These are phyloP conservation scores for Menidia menidia DNA, from an alignment of 2,797 vertebrate genomes.

Conservation along the genomic window DNA sequence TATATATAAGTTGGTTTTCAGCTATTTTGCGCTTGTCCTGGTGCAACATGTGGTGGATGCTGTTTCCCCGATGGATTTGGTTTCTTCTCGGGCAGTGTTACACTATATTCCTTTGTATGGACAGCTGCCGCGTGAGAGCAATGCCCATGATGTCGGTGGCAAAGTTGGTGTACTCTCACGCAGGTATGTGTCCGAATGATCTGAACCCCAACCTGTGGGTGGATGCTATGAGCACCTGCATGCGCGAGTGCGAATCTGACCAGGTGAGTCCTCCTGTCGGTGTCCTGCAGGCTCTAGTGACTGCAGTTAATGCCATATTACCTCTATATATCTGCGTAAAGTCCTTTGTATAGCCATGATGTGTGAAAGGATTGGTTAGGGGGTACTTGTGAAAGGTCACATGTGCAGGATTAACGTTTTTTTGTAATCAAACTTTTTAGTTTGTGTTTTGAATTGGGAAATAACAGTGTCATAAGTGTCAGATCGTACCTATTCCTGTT, in stretches of 20 bases:
- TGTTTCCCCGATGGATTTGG: conserved; percentile 89
- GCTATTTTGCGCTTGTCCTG: conserved; percentile 33
- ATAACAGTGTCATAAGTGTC: not conserved
- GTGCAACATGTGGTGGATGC: conserved; percentile 86
- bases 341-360: too few species aligned
- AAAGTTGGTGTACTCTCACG: conserved; percentile 92
- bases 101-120: conserved; percentile 75
- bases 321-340: too few species aligned
- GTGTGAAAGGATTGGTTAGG: not conserved
- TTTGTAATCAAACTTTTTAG: not conserved
- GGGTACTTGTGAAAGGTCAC: not conserved
- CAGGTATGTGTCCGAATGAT: conserved; percentile 97
- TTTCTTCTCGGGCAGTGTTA: conserved; percentile 83
- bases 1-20: conserved; percentile 11
- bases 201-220: conserved; percentile 99
- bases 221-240: conserved; percentile 98
- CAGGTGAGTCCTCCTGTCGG: conserved; percentile 85
- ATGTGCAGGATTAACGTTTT: not conserved
- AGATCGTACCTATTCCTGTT: not conserved
- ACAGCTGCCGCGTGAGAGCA: conserved; percentile 74
- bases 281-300: not conserved
- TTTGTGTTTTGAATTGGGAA: not conserved
- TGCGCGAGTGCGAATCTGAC: conserved; percentile 93
- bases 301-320: too few species aligned
- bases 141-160: conserved; percentile 83